These are phyloP conservation scores for Brenthis daphne DNA, from an alignment of 2,888 invertebrate species.

Conservation along the genomic window DNA sequence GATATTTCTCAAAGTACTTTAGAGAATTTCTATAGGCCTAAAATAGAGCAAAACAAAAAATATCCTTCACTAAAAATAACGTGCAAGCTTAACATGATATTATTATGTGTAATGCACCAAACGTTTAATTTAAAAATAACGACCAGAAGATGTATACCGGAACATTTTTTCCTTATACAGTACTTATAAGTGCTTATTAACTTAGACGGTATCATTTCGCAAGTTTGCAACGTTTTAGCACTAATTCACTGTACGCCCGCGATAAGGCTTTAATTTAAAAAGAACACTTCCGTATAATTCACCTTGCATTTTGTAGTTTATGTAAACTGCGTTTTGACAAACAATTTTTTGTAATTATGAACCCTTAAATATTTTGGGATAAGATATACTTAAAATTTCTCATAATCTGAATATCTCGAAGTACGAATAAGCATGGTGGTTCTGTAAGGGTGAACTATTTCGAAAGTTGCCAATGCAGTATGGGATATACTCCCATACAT, in stretches of 20 bases:
- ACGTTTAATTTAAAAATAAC: background rate
- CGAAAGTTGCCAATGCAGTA: too few species aligned
- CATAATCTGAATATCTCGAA: too few species aligned
- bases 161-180: constrained; percentile 43
- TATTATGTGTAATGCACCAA: too few species aligned
- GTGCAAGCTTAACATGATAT: too few species aligned
- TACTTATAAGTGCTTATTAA: constrained; percentile 44
- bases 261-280: constrained; percentile 26
- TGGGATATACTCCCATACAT: too few species aligned
- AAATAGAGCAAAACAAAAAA: too few species aligned
- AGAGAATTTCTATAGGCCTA: too few species aligned
- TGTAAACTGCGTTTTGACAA: constrained; percentile 4
- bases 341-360: constrained; percentile 2
- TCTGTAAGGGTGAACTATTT: too few species aligned
- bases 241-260: constrained; percentile 43
- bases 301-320: constrained; percentile 20
- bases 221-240: constrained; percentile 56
- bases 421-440: too few species aligned
- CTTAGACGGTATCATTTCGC: constrained; percentile 55
- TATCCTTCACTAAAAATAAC: too few species aligned
- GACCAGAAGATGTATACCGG: background rate
- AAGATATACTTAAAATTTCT: background rate
- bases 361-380: background rate
- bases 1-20: too few species aligned
- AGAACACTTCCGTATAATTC: constrained; percentile 28